Conservation (phyloP, 2,888 invertebrate genomes). For the Mechanitis messenoides region DNA sequence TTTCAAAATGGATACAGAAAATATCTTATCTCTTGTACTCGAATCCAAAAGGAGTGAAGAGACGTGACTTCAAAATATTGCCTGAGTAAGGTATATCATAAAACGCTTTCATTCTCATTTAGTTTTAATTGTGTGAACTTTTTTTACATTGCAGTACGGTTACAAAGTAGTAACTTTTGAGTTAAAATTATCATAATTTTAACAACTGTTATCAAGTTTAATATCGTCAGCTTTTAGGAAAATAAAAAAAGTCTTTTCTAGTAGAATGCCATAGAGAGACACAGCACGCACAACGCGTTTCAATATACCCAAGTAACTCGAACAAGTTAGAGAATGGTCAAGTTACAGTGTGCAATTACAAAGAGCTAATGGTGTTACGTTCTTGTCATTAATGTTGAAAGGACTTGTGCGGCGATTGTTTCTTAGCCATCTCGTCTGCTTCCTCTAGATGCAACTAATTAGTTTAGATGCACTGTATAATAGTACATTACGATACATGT, state of each 20-base stretch:
- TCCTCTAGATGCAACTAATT: constrained; percentile 16
- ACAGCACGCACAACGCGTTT: constrained; percentile 4
- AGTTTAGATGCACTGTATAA: no score
- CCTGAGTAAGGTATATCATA: background rate
- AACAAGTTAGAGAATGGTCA: constrained; percentile 30
- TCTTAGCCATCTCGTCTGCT: constrained; percentile 25
- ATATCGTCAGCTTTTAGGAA: no score
- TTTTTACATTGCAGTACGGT: no score
- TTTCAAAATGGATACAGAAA: constrained; percentile 25
- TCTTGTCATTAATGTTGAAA: constrained; percentile 31
- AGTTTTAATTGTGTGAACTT: background rate
- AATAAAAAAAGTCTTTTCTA: background rate
- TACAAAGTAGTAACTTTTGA: no score
- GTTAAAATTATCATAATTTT: background rate
- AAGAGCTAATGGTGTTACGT: constrained; percentile 30
- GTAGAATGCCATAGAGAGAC: background rate
- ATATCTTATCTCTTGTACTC: constrained; percentile 27
- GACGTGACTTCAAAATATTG: constrained; percentile 8
- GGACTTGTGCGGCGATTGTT: constrained; percentile 31
- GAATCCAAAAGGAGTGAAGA: constrained; percentile 22
- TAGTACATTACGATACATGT: no score
- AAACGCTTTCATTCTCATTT: constrained; percentile 1
- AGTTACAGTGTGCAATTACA: constrained; percentile 32
- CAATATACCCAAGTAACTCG: constrained; percentile 15
- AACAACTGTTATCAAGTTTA: no score